Base-by-base conservation (phyloP, 53 echinoderm and acorn worm genomes). In the Paracentrotus lividus region DNA sequence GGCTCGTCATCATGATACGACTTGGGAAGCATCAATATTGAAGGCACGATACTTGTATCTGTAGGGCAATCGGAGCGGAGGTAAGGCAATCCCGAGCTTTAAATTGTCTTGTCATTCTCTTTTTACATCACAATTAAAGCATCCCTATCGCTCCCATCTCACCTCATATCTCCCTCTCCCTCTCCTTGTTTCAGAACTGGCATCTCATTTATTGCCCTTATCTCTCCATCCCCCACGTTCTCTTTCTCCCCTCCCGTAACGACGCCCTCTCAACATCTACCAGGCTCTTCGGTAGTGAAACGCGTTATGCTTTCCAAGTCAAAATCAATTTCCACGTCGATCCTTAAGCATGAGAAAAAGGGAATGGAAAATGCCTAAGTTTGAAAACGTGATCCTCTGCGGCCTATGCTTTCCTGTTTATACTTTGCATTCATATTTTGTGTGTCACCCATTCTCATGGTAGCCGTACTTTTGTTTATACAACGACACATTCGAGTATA, bases 101-200 rank as follows among this genome's bases (percentile, higher is more conserved):
- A 56, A 86, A 86, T 86, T 86, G 55, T 31, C 55, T 34, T 33
- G 72, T 92, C 59, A n/a, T 55, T 76, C 92, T 92, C 78, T 55
- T 55, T 92, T 26, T 75, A 51, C 77, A 40, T 56, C 76, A 45
- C 59, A 38, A 38, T 77, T 75, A 51, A 49, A 77, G 43, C 56
- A 49, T 92, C 77, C 47, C 12, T 31, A 57, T 52, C 86, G 27
- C 40, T 85, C 32, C 55, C 64, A 8, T 27, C n/a, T 93, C 86
- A 88, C 40, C 49, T 86, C 86, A n/a, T n/a, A n/a, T n/a, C 34
- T 61, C 31, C 33, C n/a, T 57, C 93, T 3, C 7, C 40, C 15
- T 84, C 21, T 56, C 58, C 38, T 42, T 93, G 52, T 81, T 9
- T 84, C 59, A 4, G 27, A 53, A 16, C 34, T 32, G 86, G 53